These are phyloP conservation scores for Drosophila guanche DNA, from an alignment of 1,140 invertebrate genomes.

Conservation along the genomic window DNA sequence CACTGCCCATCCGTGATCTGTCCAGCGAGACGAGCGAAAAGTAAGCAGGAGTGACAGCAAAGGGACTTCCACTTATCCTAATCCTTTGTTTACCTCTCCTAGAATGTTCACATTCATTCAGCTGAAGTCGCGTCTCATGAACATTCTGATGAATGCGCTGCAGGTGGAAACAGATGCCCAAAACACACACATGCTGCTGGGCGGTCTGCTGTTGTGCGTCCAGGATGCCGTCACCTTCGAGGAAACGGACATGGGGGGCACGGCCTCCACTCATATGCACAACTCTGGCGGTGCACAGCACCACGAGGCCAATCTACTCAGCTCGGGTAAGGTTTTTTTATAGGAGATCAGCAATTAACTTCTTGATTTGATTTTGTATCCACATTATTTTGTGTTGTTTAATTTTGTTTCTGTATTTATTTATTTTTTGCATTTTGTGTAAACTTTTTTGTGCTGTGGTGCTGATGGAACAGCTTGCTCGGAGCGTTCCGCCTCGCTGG, in stretches of 20 bases:
- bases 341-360: neutral
- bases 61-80: neutral
- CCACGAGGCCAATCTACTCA: slow-evolving; percentile 87
- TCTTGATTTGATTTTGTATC: slow-evolving; percentile 12
- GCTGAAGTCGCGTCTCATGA: slow-evolving; percentile 92
- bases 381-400: slow-evolving; percentile 29
- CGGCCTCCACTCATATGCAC: slow-evolving; percentile 84
- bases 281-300: slow-evolving; percentile 82
- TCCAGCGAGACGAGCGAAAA: slow-evolving; percentile 84
- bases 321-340: slow-evolving; percentile 87
- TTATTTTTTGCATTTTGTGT: slow-evolving; percentile 34
- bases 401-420: slow-evolving; percentile 28
- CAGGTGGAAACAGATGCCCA: slow-evolving; percentile 93
- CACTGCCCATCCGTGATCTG: slow-evolving; percentile 90
- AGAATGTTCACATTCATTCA: slow-evolving; percentile 89
- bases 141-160: slow-evolving; percentile 93
- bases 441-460: slow-evolving; percentile 23
- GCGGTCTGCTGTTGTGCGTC: slow-evolving; percentile 90
- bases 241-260: slow-evolving; percentile 85
- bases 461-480: slow-evolving; percentile 68
- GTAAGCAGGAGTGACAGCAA: slow-evolving; percentile 62
- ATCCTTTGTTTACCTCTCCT: neutral
- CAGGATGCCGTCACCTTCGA: slow-evolving; percentile 92
- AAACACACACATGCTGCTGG: slow-evolving; percentile 95
- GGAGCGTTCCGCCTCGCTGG: slow-evolving; percentile 79